A percentile compares a stretch with the other conserved stretches of the same genome.
Evolutionary conservation across 64 coral and sea anemone species (phyloP).

Genomic region (Montipora sp.): DNA sequence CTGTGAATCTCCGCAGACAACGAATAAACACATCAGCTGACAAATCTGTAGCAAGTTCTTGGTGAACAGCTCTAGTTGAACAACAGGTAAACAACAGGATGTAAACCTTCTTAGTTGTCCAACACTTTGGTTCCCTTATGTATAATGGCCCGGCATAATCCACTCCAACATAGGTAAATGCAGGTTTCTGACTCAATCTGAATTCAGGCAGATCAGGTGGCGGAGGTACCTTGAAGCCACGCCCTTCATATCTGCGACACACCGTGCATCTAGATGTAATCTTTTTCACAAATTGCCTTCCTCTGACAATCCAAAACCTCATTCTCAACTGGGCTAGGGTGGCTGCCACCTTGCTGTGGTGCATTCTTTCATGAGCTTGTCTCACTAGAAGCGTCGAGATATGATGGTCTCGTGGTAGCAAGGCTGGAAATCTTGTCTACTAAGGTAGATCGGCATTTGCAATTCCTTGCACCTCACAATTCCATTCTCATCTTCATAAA

Average conservation of each 20-base stretch:
- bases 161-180: slow-evolving; percentile 20
- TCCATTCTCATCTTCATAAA: slow-evolving; percentile 62
- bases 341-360: slow-evolving; percentile 44
- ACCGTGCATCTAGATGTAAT: slow-evolving; percentile 45
- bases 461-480: slow-evolving; percentile 38
- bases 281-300: slow-evolving; percentile 60
- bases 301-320: slow-evolving; percentile 38
- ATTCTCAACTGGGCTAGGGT: slow-evolving; percentile 60
- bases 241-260: slow-evolving; percentile 47
- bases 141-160: neutral
- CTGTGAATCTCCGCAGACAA: slow-evolving; percentile 33
- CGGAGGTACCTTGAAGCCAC: neutral
- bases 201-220: neutral
- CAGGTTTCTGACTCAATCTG: slow-evolving; percentile 2
- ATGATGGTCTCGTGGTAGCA: slow-evolving; percentile 3
- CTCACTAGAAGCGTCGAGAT: neutral
- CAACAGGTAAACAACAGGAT: neutral
- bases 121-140: neutral
- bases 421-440: neutral
- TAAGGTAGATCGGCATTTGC: slow-evolving; percentile 41
- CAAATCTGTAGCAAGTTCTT: slow-evolving; percentile 48
- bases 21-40: slow-evolving; percentile 39
- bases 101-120: neutral
- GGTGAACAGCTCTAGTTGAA: slow-evolving; percentile 42
- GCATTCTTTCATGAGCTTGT: neutral